These are phyloP conservation scores for Trichosurus vulpecula DNA, from an alignment of 2,797 vertebrate genomes.

Conservation along the genomic window DNA sequence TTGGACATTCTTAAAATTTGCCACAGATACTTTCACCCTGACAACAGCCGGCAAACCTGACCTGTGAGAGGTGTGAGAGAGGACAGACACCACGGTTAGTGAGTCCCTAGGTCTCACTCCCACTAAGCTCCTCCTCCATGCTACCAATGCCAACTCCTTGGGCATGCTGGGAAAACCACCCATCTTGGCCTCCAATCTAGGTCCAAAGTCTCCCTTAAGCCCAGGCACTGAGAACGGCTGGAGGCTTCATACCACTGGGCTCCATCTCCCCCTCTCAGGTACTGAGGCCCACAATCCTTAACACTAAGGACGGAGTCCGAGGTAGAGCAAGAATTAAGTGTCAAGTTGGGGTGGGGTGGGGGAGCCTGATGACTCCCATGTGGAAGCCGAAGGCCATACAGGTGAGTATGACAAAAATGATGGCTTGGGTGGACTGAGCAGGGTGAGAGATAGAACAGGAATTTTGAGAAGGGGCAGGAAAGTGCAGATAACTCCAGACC, in stretches of 20 bases:
- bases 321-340: background rate
- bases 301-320: background rate
- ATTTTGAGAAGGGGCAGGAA: background rate
- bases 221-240: background rate
- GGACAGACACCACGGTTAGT: background rate
- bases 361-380: background rate
- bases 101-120: background rate
- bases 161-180: conserved; percentile 52
- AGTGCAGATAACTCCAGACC: background rate
- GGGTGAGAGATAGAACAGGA: background rate
- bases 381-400: background rate
- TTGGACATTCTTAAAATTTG: background rate
- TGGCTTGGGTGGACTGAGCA: background rate
- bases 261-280: conserved; percentile 24
- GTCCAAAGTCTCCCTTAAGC: conserved; percentile 67
- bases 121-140: conserved; percentile 17
- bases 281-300: background rate
- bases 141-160: conserved; percentile 18
- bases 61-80: background rate
- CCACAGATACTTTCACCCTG: background rate
- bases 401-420: background rate
- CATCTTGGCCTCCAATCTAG: conserved; percentile 59
- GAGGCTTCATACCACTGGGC: background rate
- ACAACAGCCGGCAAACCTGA: background rate
- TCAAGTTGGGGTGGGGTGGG: background rate